Evolutionary conservation across 2,888 invertebrate genomes (phyloP).

Genomic region (Pseudococcus viburni): DNA sequence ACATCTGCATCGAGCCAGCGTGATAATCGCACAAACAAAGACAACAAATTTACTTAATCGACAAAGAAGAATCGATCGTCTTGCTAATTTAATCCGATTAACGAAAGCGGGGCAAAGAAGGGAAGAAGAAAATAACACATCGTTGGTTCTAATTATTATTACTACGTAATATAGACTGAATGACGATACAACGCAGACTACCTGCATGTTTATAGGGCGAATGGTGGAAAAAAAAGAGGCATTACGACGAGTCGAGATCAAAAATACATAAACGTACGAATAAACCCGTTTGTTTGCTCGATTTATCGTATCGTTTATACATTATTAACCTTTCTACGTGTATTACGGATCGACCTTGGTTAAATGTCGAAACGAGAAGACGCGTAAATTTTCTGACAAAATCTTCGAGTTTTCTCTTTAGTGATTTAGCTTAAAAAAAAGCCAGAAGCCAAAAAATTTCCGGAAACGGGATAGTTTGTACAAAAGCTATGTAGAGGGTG

Average conservation of each 20-base stretch:
- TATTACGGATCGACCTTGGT: slow-evolving; percentile 29
- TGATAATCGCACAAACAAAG: background rate
- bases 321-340: slow-evolving; percentile 25
- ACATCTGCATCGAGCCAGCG: background rate
- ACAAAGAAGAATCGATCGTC: background rate
- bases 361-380: slow-evolving; percentile 39
- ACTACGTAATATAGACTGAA: background rate
- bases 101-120: background rate
- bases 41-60: background rate
- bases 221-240: background rate
- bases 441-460: too few relatives aligned
- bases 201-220: background rate
- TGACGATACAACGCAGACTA: background rate
- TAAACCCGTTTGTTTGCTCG: slow-evolving; percentile 4
- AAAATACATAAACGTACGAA: background rate
- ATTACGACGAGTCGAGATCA: background rate
- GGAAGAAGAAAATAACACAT: background rate
- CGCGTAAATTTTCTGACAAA: background rate
- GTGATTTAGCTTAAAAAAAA: too few relatives aligned
- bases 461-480: too few relatives aligned
- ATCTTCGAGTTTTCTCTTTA: too few relatives aligned
- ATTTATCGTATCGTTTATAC: background rate
- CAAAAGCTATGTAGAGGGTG: too few relatives aligned
- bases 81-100: background rate
- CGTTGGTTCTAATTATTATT: background rate